Evolutionary conservation across 2,113 vertebrate species (phyloP).

Genomic region (Elaphurus davidianus): DNA sequence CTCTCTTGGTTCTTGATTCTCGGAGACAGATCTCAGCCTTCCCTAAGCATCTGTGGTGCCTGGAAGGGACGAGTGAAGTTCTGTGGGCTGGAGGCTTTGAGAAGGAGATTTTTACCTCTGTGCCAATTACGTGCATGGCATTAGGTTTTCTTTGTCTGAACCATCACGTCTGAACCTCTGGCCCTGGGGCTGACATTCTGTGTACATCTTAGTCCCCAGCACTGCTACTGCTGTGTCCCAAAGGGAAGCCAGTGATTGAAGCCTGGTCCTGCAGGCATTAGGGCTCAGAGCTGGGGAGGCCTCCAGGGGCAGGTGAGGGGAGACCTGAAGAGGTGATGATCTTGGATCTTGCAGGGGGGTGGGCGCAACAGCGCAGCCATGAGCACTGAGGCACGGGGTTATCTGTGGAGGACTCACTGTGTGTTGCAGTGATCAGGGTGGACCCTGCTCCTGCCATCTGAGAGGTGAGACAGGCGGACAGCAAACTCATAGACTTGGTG

Average conservation of each 20-base stretch:
- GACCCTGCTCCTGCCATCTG: rapidly evolving
- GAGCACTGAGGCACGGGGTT: background rate
- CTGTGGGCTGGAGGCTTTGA: conserved; percentile 58
- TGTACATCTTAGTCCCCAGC: rapidly evolving
- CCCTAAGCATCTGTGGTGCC: conserved; percentile 64
- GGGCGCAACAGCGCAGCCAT: background rate
- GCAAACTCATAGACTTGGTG: background rate
- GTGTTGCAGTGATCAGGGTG: background rate
- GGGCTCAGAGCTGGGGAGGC: background rate
- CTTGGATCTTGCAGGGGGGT: background rate
- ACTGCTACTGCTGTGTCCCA: rapidly evolving
- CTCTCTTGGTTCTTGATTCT: conserved; percentile 55
- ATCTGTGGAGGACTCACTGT: background rate
- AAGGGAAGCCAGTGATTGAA: rapidly evolving
- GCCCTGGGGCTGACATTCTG: background rate
- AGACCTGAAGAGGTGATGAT: background rate
- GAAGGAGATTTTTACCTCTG: background rate
- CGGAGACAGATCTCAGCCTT: conserved; percentile 59
- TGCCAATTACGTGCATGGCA: background rate
- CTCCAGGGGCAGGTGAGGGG: background rate
- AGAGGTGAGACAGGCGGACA: no score
- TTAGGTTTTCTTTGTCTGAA: background rate
- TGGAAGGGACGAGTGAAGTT: conserved; percentile 56
- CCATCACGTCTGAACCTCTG: background rate
- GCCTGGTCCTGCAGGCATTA: background rate